Base-by-base conservation (phyloP, 2,113 vertebrate genomes). In the Oryzias melastigma region DNA sequence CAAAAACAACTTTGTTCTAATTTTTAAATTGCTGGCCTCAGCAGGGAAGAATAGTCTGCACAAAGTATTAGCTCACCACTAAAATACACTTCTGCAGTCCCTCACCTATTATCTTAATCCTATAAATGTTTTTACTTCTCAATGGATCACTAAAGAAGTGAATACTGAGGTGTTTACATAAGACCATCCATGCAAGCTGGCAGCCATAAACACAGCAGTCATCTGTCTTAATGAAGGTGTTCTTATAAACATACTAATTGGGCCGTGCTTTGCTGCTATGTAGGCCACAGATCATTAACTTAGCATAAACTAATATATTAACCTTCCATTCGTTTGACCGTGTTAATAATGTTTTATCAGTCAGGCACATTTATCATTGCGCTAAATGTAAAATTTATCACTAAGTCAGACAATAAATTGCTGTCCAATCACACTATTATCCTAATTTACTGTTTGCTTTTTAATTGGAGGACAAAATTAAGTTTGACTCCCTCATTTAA, bases 11-110 rank as follows among this genome's bases (percentile, higher is more conserved):
- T 6, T 61, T 8, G 86, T 87, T 62, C 71, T 62, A 1, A 68
- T 82, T 89, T 78, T 58, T 77, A 81, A 88, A 91, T 81, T 69
- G 53, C 88, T 77, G 44, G 74, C 80, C 84, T 92, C 89, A 91
- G 91, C 91, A 87, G 89, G 92, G 90, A 90, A 62, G 89, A 55
- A 48, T 42, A 68, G 57, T 84, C 80, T 55, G 46, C 8, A 77
- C 91, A 77, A 81, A 93, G 91, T 92, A 93, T 95, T 90, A 94
- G 87, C 83, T 88, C 90, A 91, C 85, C 89, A 89, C 71, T 29
- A 24, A 50, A 24, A 45, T 41, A 42, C 41, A 47, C 56, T 45
- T 13, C 40, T 64, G 60, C 47, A 48, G 58, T 68, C 18, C 71
- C 55, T 29, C 68, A 62, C 59, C 55, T 58, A 62, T 77, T 49